A percentile compares a stretch with the other conserved stretches of the same genome.
Evolutionary conservation across 2,797 vertebrate species (phyloP).

Genomic region (Lepilemur septentrionalis): DNA sequence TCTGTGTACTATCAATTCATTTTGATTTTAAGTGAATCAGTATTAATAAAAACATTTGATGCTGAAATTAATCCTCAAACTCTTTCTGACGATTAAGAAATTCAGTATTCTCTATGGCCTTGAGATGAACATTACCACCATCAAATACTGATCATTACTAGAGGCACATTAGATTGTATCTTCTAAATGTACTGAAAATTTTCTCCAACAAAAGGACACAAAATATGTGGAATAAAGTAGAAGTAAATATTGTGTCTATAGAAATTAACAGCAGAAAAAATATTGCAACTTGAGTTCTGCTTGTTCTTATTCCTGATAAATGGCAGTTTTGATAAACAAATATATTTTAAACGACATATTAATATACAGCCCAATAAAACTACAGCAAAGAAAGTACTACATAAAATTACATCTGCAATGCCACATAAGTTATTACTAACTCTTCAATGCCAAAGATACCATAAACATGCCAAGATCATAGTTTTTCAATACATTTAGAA

Average conservation of each 20-base stretch:
- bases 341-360: not conserved
- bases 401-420: not conserved
- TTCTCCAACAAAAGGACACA: not conserved
- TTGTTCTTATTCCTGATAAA: not conserved
- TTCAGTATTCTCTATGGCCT: not conserved
- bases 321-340: not conserved
- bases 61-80: slow-evolving; percentile 14
- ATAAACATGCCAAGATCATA: not conserved
- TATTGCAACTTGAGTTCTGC: not conserved
- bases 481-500: not conserved
- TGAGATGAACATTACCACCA: not conserved
- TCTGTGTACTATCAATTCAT: not conserved
- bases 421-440: not conserved
- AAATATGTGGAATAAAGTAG: not conserved
- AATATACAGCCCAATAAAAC: not conserved
- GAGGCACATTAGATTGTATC: not conserved
- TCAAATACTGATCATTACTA: not conserved
- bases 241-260: not conserved
- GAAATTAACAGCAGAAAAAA: slow-evolving; percentile 44
- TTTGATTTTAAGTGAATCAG: not conserved
- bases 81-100: slow-evolving; percentile 24
- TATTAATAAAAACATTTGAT: not conserved
- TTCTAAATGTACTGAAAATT: slow-evolving; percentile 31
- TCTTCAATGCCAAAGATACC: not conserved
- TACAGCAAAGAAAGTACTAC: not conserved